Percentiles rank a stretch among this genome's conserved stretches.
phyloP scores from a whole-genome alignment of 2,888 invertebrate species.

The Microplitis deprimator region DNA sequence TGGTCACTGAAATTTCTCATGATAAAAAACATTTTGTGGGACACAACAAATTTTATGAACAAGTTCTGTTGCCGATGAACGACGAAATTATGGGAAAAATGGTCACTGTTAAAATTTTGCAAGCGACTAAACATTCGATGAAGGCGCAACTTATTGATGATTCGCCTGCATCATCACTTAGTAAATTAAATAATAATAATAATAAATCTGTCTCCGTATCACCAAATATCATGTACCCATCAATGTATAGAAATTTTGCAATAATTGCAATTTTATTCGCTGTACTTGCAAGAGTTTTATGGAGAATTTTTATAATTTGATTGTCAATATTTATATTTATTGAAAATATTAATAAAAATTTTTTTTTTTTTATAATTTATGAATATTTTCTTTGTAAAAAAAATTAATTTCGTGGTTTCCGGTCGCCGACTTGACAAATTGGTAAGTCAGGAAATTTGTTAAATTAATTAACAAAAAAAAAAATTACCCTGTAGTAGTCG shows the following conservation, averaged over 20 bases:
- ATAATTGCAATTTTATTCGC: slow-evolving; percentile 61
- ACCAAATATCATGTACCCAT: slow-evolving; percentile 54
- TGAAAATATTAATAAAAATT: slow-evolving; percentile 5
- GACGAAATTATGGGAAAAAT: slow-evolving; percentile 86
- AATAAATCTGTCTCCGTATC: slow-evolving; percentile 51
- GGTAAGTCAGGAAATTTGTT: too few relatives aligned
- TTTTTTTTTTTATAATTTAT: background rate
- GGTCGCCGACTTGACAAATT: too few relatives aligned
- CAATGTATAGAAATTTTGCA: slow-evolving; percentile 61
- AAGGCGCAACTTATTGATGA: slow-evolving; percentile 78
- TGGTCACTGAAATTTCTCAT: slow-evolving; percentile 94
- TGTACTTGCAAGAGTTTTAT: slow-evolving; percentile 63
- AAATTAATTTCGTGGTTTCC: background rate
- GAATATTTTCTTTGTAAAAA: slow-evolving; percentile 1
- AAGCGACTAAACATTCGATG: slow-evolving; percentile 85
- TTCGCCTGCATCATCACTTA: slow-evolving; percentile 66
- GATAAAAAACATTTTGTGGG: slow-evolving; percentile 93
- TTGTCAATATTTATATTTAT: slow-evolving; percentile 3
- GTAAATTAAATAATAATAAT: slow-evolving; percentile 49
- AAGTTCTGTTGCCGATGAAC: slow-evolving; percentile 87
- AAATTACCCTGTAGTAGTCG: too few relatives aligned
- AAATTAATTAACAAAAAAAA: too few relatives aligned
- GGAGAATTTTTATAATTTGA: slow-evolving; percentile 62
- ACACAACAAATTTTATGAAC: slow-evolving; percentile 96
- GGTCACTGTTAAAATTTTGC: slow-evolving; percentile 82